A percentile compares a stretch with the other conserved stretches of the same genome.
Conservation (phyloP, 2,888 invertebrate genomes). For the Chesias legatella region DNA sequence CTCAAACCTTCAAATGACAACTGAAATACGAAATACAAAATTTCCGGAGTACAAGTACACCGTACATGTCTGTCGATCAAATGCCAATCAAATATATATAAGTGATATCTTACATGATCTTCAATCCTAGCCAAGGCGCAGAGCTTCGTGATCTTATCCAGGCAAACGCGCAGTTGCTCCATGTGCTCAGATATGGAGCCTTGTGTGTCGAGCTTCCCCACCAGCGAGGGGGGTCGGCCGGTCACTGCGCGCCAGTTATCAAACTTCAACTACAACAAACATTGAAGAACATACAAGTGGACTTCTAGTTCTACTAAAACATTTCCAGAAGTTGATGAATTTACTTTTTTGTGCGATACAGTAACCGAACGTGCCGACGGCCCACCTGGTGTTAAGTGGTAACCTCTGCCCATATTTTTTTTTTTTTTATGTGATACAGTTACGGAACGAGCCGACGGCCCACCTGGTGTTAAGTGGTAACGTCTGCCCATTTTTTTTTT, state of each 20-base stretch:
- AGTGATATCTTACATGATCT: slow-evolving; percentile 43
- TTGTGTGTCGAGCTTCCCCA: slow-evolving; percentile 60
- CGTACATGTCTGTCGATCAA: too few species aligned
- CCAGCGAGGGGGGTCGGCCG: slow-evolving; percentile 66
- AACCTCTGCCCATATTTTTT: too few species aligned
- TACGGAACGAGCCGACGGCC: too few species aligned
- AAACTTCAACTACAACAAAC: slow-evolving; percentile 42
- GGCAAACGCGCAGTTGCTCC: slow-evolving; percentile 63
- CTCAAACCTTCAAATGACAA: slow-evolving; percentile 58
- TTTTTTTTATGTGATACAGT: too few species aligned
- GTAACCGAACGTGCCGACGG: too few species aligned
- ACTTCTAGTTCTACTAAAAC: not conserved
- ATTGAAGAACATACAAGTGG: not conserved
- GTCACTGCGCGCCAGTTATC: slow-evolving; percentile 53
- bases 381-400: too few species aligned
- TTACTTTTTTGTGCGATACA: too few species aligned
- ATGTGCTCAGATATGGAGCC: slow-evolving; percentile 57
- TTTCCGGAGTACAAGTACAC: too few species aligned
- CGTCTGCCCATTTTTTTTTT: too few species aligned
- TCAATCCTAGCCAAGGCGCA: slow-evolving; percentile 45
- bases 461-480: too few species aligned
- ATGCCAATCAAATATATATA: too few species aligned
- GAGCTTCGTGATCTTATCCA: slow-evolving; percentile 57
- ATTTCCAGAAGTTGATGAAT: too few species aligned
- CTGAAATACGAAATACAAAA: slow-evolving; percentile 36